Percentiles rank a stretch among this genome's conserved stretches.
These are phyloP conservation scores for Girardinichthys multiradiatus DNA, from an alignment of 2,113 vertebrate genomes.

Conservation along the genomic window DNA sequence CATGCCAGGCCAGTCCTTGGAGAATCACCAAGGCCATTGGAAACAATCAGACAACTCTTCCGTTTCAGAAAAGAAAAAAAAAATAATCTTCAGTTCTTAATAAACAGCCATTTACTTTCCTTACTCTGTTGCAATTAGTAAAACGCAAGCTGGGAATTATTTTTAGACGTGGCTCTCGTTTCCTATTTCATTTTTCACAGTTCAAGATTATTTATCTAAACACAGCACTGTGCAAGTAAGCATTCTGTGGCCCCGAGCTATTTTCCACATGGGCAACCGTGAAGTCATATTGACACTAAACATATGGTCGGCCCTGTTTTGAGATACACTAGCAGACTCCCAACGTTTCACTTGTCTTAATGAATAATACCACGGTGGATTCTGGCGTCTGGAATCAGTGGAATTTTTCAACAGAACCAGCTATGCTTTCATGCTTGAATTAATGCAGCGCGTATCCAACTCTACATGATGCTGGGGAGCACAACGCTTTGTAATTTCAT, in stretches of 20 bases:
- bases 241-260: constrained; percentile 78
- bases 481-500: constrained; percentile 70
- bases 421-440: constrained; percentile 78
- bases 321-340: constrained; percentile 79
- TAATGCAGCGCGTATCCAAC: constrained; percentile 67
- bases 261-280: constrained; percentile 84
- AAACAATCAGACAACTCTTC: constrained; percentile 71
- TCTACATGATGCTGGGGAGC: constrained; percentile 65
- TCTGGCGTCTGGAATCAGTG: constrained; percentile 74
- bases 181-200: constrained; percentile 69
- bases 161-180: constrained; percentile 68
- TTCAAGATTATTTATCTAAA: constrained; percentile 82
- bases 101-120: constrained; percentile 57
- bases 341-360: constrained; percentile 82
- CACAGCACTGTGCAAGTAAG: constrained; percentile 68
- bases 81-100: constrained; percentile 46
- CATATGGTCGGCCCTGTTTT: constrained; percentile 83
- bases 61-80: constrained; percentile 39
- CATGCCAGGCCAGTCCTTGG: constrained; percentile 75
- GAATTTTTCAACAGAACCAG: constrained; percentile 70
- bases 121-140: constrained; percentile 61
- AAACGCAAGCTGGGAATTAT: constrained; percentile 59
- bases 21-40: constrained; percentile 73
- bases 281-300: constrained; percentile 86
- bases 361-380: constrained; percentile 83